phyloP scores from a whole-genome alignment of 2,113 vertebrate species.

The Solenodon paradoxus region DNA sequence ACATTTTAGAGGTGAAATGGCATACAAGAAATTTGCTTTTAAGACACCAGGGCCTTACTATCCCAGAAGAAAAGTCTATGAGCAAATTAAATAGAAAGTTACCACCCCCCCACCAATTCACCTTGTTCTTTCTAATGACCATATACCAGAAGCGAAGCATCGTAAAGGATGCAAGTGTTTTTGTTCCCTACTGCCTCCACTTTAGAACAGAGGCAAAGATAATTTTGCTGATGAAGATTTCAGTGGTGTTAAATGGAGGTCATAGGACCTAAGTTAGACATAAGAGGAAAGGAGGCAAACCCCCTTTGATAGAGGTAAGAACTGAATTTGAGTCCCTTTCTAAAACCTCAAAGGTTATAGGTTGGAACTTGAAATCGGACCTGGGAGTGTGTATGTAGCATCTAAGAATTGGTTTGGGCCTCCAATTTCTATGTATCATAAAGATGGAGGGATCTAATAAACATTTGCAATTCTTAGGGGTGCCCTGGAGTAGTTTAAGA shows the following conservation, averaged over 20 bases:
- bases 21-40: background rate
- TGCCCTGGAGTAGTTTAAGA: background rate
- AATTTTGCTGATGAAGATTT: background rate
- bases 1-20: background rate
- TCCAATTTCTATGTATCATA: slow-evolving; percentile 6
- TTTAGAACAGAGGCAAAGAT: slow-evolving; percentile 6
- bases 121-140: slow-evolving; percentile 11
- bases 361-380: slow-evolving; percentile 19
- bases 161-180: background rate
- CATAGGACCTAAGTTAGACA: background rate
- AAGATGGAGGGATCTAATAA: background rate
- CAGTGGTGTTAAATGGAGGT: background rate
- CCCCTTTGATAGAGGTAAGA: background rate
- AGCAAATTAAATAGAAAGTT: background rate
- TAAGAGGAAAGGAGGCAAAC: background rate
- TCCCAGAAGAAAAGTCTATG: background rate
- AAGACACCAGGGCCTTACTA: background rate
- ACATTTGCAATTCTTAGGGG: background rate
- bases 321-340: background rate
- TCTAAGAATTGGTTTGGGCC: slow-evolving; percentile 6
- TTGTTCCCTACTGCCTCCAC: background rate
- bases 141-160: background rate
- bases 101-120: background rate
- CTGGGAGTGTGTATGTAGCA: background rate
- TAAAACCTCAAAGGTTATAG: background rate